Evolutionary conservation across 1,140 invertebrate species (phyloP), one percentile per base, ranked within the genome.

Genomic region (Drosophila prosaltans): DNA sequence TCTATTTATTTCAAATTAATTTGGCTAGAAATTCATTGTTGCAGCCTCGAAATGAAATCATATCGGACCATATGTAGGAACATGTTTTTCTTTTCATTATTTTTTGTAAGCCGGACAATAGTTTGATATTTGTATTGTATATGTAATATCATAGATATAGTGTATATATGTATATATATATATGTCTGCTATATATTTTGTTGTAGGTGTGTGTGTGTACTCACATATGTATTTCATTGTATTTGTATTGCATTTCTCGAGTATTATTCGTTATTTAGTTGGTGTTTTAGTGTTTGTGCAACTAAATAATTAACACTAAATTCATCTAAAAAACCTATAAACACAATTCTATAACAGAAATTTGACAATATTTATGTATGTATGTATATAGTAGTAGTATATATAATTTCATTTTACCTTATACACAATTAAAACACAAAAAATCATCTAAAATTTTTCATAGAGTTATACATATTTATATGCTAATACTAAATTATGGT

Each of bases 371-470:
- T 40, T 40, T 11, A 40, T 40, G 3, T 11, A 40, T 39, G 10
- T 41, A 41, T 11, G 16, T 48, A 3, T 30, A 21, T 48, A 48
- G 5, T 48, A 48, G 32, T 36, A 26, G 7, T 43, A 40, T 41
- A 24, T 62, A 24, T 62, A 30, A 32, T 45, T 32, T 64, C 43
- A n/a, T 28, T 64, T 48, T 64, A 43, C 28, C 28, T 64, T 64
- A 48, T 64, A 26, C 45, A 8, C 16, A 16, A 16, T 26, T 51
- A 48, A 36, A 78, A 78, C 74, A 62, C 74, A 78, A 78, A 74
- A 74, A 78, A 78, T 78, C 75, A 72, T 78, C 75, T 78, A 78
- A 78, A 78, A 78, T 54, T 72, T 36, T 62, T 51, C 16, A 16
- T 16, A 24, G 68, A 65, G 69, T 77, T 77, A 70, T 55, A 45